Evolutionary conservation across 2,797 vertebrate species (phyloP), one percentile per base, ranked within the genome.

Genomic region (Typhlichthys subterraneus): DNA sequence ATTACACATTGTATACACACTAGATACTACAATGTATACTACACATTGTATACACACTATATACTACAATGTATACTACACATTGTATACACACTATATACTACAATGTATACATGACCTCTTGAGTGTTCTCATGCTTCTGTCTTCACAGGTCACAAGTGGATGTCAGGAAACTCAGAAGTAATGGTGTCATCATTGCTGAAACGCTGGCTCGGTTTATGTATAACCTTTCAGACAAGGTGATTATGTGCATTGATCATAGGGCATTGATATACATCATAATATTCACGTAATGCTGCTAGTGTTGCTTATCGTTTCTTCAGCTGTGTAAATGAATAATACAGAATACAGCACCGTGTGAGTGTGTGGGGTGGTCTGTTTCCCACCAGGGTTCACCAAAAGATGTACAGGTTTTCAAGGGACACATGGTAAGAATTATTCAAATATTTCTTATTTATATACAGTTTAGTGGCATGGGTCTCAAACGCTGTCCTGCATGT

Each of bases 181-280:
- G 93, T 5, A 95, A 94, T 12, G 79, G 89, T 0, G 48, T 93
- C 67, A 83, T 94, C 48, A 67, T 95, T 46, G 92, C 90, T 8
- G 93, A 95, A 73, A 75, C 91, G 0, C 81, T 95, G 68, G 91
- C 86, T 0, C 85, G 89, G 23, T 90, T 85, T 12, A 91, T 95
- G 86, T 95, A 89, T 72, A 92, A 92, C 60, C 85, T 94, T 15
- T 91, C 93, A 11, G 88, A 91, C 70, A 91, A 92, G 92, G 94
- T 94, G 62, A 83, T 14, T 42, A 5, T 12, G 65, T 15, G 9
- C 12, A 59, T 54, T 53, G 51, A 12, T 53, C 29, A 29, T 12
- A 23, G 29, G 10, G 29, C 17, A 11, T 23, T 50, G 14, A 31
- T 54, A 31, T 12, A 23, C 19, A 33, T n/a, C 17, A 17, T 1